Conservation (phyloP, 2,888 invertebrate genomes). For the Megastigmus dorsalis region DNA sequence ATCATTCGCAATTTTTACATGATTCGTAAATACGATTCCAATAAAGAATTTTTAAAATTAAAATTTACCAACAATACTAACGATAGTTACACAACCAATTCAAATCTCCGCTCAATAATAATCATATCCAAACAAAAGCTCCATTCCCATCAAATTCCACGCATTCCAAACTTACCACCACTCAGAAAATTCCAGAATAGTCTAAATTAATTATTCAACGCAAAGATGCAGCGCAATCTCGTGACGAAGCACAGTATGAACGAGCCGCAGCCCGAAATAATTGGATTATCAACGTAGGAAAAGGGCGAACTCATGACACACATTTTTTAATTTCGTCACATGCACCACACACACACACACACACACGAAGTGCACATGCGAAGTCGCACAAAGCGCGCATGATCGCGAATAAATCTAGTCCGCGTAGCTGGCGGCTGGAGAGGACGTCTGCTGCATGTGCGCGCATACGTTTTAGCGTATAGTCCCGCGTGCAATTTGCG, state of each 20-base stretch:
- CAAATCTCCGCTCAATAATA: too few relatives aligned
- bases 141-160: too few relatives aligned
- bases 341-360: background rate
- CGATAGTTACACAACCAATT: too few relatives aligned
- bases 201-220: background rate
- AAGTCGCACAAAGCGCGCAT: slow-evolving; percentile 42
- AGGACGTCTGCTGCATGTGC: slow-evolving; percentile 70
- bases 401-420: slow-evolving; percentile 51
- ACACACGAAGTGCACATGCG: background rate
- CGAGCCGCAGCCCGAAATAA: background rate
- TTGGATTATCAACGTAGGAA: slow-evolving; percentile 21
- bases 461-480: slow-evolving; percentile 65
- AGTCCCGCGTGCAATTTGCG: slow-evolving; percentile 42
- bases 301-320: slow-evolving; percentile 38
- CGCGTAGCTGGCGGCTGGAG: slow-evolving; percentile 56
- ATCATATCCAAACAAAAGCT: too few relatives aligned
- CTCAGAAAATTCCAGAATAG: background rate
- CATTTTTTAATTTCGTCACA: slow-evolving; percentile 38
- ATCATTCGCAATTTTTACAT: too few relatives aligned
- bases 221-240: background rate
- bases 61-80: too few relatives aligned
- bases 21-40: too few relatives aligned
- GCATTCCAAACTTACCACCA: background rate
- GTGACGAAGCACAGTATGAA: background rate
- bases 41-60: too few relatives aligned